phyloP scores from a whole-genome alignment of 2,797 vertebrate species.

The Channa striata region DNA sequence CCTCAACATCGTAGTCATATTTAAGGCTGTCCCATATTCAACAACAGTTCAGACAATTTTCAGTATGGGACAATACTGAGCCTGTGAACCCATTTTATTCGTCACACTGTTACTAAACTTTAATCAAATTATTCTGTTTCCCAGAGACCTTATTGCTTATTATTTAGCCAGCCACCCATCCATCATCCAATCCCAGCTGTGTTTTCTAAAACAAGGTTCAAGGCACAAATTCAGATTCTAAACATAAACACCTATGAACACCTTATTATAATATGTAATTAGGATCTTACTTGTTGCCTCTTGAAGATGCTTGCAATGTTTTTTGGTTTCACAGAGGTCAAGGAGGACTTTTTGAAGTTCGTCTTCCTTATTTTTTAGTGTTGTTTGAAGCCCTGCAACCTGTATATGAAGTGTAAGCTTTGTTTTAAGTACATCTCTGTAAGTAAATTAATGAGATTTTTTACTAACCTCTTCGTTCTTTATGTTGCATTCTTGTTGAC shows the following conservation, averaged over 20 bases:
- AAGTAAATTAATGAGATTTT: not conserved
- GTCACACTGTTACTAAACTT: not conserved
- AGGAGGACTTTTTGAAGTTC: conserved; percentile 81
- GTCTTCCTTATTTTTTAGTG: conserved; percentile 83
- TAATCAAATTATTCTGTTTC: not conserved
- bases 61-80: not conserved
- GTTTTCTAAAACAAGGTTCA: not conserved
- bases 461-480: conserved; percentile 89
- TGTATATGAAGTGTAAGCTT: conserved; percentile 55
- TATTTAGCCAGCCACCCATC: too few relatives aligned
- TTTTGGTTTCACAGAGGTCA: conserved; percentile 84
- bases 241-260: not conserved
- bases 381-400: conserved; percentile 83
- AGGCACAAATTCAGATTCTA: not conserved
- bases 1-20: conserved; percentile 2
- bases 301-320: conserved; percentile 80
- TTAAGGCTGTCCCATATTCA: too few relatives aligned
- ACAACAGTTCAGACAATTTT: too few relatives aligned
- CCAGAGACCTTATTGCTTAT: not conserved
- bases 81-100: not conserved
- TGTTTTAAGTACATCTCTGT: conserved; percentile 20
- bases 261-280: not conserved
- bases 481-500: conserved; percentile 80
- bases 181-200: too few relatives aligned
- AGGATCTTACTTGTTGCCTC: conserved; percentile 85